Evolutionary conservation across 2,888 invertebrate genomes (phyloP), one percentile per base, ranked within the genome.

Genomic region (Eupsilia transversa): DNA sequence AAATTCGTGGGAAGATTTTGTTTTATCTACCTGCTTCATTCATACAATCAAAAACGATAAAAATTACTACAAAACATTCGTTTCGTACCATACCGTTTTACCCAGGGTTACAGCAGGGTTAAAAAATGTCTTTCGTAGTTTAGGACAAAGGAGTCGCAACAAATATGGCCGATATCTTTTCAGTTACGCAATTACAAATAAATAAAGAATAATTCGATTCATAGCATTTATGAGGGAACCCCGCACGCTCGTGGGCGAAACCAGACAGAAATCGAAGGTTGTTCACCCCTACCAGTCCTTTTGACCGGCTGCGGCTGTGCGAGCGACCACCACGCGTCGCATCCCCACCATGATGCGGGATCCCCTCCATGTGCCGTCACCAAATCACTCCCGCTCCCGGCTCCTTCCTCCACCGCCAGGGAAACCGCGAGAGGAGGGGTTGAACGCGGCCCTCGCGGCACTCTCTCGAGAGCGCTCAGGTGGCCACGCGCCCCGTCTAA

Each of bases 371-470:
- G 91, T 93, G 93, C 92, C 93, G 92, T 88, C 91, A 94, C 94
- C 93, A 95, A 96, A 94, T 95, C 94, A 95, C 96, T 95, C 95
- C 96, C 96, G 95, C 95, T 96, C 96, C 96, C 96, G 94, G 92
- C 95, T 94, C 94, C 92, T 94, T 94, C 96, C 96, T 94, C 96
- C 94, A 94, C 94, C 91, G 93, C 89, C 93, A 94, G 94, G 94
- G 91, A 94, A 94, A 93, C 91, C 87, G 94, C 92, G 94, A 95
- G 96, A 95, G 96, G 96, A 95, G 95, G 95, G 95, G 95, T 95
- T 91, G 94, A 89, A 90, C 92, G 91, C 93, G 92, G 92, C 92
- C 92, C 93, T 93, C 93, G 89, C 92, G 90, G 93, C 94, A 94
- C 94, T 93, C 94, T 91, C 89, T 85, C 88, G 88, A 86, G 89